Conservation (phyloP, 2,888 invertebrate species). For the Operophtera brumata region DNA sequence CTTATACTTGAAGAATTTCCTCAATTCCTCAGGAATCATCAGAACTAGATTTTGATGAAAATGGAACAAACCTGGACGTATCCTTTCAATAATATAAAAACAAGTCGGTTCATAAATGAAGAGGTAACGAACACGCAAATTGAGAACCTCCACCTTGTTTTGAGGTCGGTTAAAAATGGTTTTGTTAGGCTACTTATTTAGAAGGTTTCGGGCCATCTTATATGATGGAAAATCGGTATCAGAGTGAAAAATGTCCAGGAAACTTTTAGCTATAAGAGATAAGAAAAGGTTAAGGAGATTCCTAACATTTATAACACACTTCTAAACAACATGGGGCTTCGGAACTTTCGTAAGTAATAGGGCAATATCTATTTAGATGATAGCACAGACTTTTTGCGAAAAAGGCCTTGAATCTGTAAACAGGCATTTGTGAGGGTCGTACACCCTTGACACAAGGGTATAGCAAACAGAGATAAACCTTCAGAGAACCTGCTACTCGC, state of each 20-base stretch:
- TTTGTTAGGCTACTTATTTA: neutral
- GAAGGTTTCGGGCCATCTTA: no score
- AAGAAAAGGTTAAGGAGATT: constrained; percentile 4
- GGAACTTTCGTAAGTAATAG: constrained; percentile 31
- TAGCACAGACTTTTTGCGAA: constrained; percentile 46
- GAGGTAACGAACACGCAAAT: no score
- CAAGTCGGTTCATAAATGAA: no score
- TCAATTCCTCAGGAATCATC: no score
- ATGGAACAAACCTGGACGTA: no score
- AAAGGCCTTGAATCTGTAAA: constrained; percentile 55
- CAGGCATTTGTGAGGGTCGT: constrained; percentile 42
- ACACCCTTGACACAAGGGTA: constrained; percentile 33
- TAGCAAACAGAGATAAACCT: neutral
- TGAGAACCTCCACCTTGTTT: no score
- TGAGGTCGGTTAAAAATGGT: no score
- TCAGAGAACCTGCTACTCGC: neutral
- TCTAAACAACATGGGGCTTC: constrained; percentile 12
- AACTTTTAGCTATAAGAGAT: neutral
- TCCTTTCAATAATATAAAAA: no score
- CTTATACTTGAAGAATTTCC: no score
- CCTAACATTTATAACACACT: constrained; percentile 18
- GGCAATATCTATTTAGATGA: constrained; percentile 41
- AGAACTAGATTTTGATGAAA: no score
- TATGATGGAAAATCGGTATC: no score
- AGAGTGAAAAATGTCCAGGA: no score